Evolutionary conservation across 2,888 invertebrate species (phyloP), one percentile per base, ranked within the genome.

Genomic region (Mechanitis messenoides): DNA sequence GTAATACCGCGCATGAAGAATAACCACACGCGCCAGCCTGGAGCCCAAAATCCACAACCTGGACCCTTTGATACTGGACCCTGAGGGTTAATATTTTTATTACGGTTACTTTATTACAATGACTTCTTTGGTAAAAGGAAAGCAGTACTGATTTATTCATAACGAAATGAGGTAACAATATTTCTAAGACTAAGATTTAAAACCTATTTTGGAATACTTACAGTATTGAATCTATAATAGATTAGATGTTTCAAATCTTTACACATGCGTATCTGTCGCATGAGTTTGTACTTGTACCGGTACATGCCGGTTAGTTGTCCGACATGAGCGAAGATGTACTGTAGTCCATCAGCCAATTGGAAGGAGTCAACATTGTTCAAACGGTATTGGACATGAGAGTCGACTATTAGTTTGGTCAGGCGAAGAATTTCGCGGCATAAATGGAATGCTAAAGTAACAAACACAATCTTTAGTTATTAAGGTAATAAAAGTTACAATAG

Each of bases 251-350:
- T 99, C 73, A 99, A 91, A 90, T 99, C 99, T 87, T 99, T 99
- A 92, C 99, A 99, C 99, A 99, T 99, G 58, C 99, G 92, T 72
- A 99, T 99, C 89, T 99, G 99, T 77, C 98, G 92, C 98, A 99
- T 99, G 60, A 99, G 91, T 84, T 99, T 99, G 90, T 99, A 99
- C 78, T 98, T 98, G 91, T 99, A 99, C 38, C 99, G 93, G 91
- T 99, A 99, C 99, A 99, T 99, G 81, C 99, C 99, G 0, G 99
- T 99, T 64, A 99, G 91, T 83, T 99, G 99, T 0, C 99, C 99
- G 7, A 99, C 99, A 78, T 99, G 99, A 1, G 99, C 98, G 83
- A 99, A 99, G 67, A 99, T 97, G 83, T 99, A 99, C 85, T 99
- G 99, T 47, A 99, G 88, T 9, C 99, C 99, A 83, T 99, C 99